Base-by-base conservation (phyloP, 2,797 vertebrate genomes). In the Enteromius viviparus region DNA sequence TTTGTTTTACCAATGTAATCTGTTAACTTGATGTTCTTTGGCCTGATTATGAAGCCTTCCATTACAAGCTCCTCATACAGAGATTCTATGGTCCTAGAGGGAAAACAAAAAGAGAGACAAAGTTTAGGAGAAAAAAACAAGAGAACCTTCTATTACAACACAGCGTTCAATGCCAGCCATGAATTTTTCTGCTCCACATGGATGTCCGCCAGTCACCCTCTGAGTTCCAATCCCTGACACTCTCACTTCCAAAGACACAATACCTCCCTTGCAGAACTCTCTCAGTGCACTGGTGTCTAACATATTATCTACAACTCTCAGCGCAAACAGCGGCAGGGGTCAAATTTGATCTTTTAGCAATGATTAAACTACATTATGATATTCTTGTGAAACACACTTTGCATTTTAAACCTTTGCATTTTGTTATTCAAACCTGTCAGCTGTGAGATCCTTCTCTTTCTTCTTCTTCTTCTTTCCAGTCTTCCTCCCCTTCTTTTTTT, bases 21-120 rank as follows among this genome's bases (percentile, higher is more conserved):
- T 0, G 92, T 93, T 78, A 97, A 92, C 76, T 91, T 92, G 87
- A 96, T 91, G 0, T 91, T 91, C 90, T 76, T 89, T 34, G 94
- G 87, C 85, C 85, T 92, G 85, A 96, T 91, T 80, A 97, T 90
- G 62, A 97, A 76, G 29, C 94, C 92, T 87, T 93, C 92, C 75
- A 94, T 90, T 42, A 93, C 95, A 45, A 97, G 92, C 17, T 97
- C 94, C 87, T 91, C 92, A 85, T 91, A 97, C 75, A 97, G 93
- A 19, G 95, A 96, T 70, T 96, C 95, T 1, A 95, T 91, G 82
- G 93, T 93, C 91, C 96, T 97, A 9, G 0, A 32, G 34, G 15
- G 64, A 58, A 82, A 49, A 76, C 42, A 80, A 78, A 47, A 51
- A 62, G 71, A 74, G 66, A 69, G 23, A 80, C 23, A 45, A 64